Evolutionary conservation across 2,888 invertebrate species (phyloP).

Genomic region (Pherbina coryleti): DNA sequence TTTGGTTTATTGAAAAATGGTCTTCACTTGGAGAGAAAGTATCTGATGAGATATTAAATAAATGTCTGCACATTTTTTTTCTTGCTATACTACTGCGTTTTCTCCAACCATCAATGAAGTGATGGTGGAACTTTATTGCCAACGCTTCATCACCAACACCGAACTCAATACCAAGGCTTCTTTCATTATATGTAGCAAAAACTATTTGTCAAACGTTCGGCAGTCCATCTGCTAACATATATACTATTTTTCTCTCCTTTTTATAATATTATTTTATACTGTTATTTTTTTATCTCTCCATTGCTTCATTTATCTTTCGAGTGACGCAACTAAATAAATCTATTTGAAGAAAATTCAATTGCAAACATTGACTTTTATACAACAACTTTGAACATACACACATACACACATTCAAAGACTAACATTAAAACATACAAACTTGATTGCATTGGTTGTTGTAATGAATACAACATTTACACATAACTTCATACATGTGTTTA

Average conservation of each 20-base stretch:
- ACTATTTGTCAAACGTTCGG: conserved; percentile 21
- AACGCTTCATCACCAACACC: conserved; percentile 14
- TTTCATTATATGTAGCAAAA: conserved; percentile 2
- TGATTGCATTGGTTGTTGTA: background rate
- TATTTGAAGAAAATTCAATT: conserved; percentile 29
- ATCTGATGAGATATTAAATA: no score
- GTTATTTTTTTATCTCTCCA: background rate
- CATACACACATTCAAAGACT: background rate
- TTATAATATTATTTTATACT: background rate
- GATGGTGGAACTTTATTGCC: conserved; percentile 4
- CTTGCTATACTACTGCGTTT: no score
- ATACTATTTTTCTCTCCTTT: background rate
- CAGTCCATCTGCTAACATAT: background rate
- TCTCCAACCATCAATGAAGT: no score
- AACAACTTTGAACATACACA: conserved; percentile 8
- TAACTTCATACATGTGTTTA: conserved; percentile 1
- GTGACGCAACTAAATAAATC: conserved; percentile 30
- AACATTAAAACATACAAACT: background rate
- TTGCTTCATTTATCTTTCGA: conserved; percentile 27
- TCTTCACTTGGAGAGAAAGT: no score
- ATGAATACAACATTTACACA: conserved; percentile 12
- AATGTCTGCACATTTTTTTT: no score
- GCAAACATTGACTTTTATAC: conserved; percentile 29
- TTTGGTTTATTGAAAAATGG: no score
- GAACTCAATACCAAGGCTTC: background rate